Evolutionary conservation across 2,888 invertebrate species (phyloP).

Genomic region (Unio delphinus): DNA sequence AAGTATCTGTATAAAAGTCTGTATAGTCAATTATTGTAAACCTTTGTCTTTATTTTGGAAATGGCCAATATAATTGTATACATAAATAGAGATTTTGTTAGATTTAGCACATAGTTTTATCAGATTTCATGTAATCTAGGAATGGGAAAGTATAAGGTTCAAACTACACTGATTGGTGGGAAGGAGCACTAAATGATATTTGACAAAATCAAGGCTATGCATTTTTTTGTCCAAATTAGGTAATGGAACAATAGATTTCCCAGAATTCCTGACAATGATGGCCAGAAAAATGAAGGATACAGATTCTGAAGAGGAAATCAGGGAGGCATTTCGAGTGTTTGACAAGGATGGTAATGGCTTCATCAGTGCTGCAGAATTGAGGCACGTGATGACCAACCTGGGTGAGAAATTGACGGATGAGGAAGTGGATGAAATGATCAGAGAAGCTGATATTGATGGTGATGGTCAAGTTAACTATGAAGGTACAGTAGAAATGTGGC

Average conservation of each 20-base stretch:
- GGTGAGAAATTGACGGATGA: constrained; percentile 97
- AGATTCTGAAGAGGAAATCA: constrained; percentile 97
- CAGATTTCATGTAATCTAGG: too few species aligned
- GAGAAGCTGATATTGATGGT: constrained; percentile 4
- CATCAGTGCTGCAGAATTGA: constrained; percentile 97
- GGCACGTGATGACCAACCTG: constrained; percentile 99
- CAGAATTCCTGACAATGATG: constrained; percentile 99
- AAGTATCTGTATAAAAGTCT: too few species aligned
- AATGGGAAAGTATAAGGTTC: too few species aligned
- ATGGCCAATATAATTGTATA: too few species aligned
- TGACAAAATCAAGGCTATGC: too few species aligned
- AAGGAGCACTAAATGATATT: too few species aligned
- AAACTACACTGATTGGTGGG: too few species aligned
- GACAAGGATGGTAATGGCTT: constrained; percentile 99
- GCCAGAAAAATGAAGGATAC: constrained; percentile 99
- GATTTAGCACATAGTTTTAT: too few species aligned
- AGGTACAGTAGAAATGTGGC: not conserved
- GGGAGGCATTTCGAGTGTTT: constrained; percentile 96
- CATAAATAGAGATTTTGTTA: too few species aligned
- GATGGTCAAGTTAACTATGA: constrained; percentile 5
- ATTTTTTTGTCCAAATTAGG: too few species aligned
- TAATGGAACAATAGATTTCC: constrained; percentile 99
- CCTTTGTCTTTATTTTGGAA: too few species aligned
- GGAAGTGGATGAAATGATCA: not conserved
- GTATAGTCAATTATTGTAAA: too few species aligned